These are phyloP conservation scores for Nymphalis io DNA, from an alignment of 1,140 invertebrate species.

Conservation along the genomic window DNA sequence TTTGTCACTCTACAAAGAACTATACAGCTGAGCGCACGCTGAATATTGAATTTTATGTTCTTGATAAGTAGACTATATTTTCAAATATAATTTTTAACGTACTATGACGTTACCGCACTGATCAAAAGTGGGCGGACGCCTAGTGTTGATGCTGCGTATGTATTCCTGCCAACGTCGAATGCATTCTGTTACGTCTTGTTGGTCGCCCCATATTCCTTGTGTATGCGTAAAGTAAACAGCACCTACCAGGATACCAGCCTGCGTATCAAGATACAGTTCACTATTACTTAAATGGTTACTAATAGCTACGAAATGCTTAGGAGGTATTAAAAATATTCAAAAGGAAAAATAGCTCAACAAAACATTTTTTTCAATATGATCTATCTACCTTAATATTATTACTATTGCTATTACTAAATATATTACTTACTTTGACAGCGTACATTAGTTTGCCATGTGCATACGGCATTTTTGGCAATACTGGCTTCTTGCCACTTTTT, in stretches of 20 bases:
- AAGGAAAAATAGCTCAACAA: background rate
- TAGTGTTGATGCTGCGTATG: conserved; percentile 65
- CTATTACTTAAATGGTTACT: conserved; percentile 48
- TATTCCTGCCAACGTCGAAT: conserved; percentile 70
- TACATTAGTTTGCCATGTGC: conserved; percentile 70
- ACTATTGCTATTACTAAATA: no score
- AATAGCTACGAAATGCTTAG: conserved; percentile 57
- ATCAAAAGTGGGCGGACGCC: conserved; percentile 65
- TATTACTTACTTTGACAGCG: conserved; percentile 62
- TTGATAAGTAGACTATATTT: background rate
- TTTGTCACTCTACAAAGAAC: background rate
- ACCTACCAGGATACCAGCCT: conserved; percentile 73
- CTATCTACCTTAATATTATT: no score
- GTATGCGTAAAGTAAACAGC: conserved; percentile 70
- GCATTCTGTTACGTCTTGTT: conserved; percentile 68
- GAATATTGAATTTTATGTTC: conserved; percentile 9
- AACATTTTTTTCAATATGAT: no score
- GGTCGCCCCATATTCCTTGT: conserved; percentile 76
- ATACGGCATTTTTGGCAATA: conserved; percentile 51
- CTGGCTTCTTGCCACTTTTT: conserved; percentile 46
- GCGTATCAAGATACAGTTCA: conserved; percentile 26
- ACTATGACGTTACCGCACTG: conserved; percentile 68
- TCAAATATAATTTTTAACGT: conserved; percentile 39
- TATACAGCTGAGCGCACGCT: background rate
- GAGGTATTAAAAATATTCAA: conserved; percentile 44